Conservation (phyloP, 2,797 vertebrate species). For the Pyrocephalus nanus region DNA sequence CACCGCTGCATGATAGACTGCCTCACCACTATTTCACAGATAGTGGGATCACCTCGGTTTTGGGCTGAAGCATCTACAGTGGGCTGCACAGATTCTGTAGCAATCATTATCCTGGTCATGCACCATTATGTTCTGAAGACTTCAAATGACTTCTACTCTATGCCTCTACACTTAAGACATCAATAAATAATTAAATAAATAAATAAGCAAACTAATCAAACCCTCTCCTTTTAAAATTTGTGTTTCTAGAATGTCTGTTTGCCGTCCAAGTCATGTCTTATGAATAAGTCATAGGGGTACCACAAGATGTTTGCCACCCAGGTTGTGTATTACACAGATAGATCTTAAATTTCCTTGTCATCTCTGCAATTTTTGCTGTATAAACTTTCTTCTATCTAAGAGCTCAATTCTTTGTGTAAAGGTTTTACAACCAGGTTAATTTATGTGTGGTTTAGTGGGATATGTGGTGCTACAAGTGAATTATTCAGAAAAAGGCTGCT, state of each 20-base stretch:
- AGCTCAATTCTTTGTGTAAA: neutral
- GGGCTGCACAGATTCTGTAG: no score
- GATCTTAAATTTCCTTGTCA: neutral
- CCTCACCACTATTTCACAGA: fast-evolving
- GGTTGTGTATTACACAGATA: neutral
- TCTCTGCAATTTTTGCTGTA: neutral
- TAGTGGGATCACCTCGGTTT: fast-evolving
- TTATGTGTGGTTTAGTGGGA: neutral
- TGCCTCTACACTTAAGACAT: neutral
- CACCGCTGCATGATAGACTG: neutral
- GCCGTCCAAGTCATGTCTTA: neutral
- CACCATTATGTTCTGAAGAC: neutral
- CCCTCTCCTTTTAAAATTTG: neutral
- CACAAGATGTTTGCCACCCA: neutral
- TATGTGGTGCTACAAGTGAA: neutral
- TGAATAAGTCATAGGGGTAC: neutral
- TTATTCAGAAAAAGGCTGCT: neutral
- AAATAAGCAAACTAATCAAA: neutral
- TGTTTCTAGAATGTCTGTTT: neutral
- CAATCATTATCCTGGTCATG: fast-evolving
- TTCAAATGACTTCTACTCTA: neutral
- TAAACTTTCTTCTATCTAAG: neutral
- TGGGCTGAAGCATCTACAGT: fast-evolving
- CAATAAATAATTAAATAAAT: neutral
- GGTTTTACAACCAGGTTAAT: neutral